These are phyloP conservation scores for Phylloscopus trochilus DNA, from an alignment of 2,113 vertebrate genomes.

Conservation along the genomic window DNA sequence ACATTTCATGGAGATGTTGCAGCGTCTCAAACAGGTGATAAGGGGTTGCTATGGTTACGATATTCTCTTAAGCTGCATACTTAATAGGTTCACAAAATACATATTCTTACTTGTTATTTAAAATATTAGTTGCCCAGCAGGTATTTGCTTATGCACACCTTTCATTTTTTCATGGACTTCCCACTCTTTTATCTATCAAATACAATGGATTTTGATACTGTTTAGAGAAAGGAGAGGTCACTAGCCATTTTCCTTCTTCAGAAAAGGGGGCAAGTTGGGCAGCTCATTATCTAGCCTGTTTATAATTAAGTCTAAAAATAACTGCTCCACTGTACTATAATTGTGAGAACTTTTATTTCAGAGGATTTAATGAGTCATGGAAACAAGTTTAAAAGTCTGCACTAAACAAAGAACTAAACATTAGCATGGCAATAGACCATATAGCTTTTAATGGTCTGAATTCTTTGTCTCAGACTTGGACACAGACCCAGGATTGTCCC, in stretches of 20 bases:
- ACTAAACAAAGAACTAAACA: conserved; percentile 24
- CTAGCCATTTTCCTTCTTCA: background rate
- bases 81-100: conserved; percentile 33
- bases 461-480: conserved; percentile 8
- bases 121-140: conserved; percentile 17
- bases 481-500: background rate
- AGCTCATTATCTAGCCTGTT: conserved; percentile 29
- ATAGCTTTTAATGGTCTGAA: conserved; percentile 35
- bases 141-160: conserved; percentile 11
- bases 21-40: conserved; percentile 54
- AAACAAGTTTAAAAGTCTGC: conserved; percentile 20
- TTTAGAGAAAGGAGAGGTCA: background rate
- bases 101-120: conserved; percentile 12
- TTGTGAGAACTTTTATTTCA: conserved; percentile 17
- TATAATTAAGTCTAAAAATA: conserved; percentile 54
- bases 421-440: conserved; percentile 42
- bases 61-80: conserved; percentile 13
- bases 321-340: conserved; percentile 47
- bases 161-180: conserved; percentile 3
- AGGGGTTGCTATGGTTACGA: conserved; percentile 69
- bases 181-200: conserved; percentile 8
- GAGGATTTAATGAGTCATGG: conserved; percentile 62
- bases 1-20: conserved; percentile 25
- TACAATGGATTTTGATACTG: background rate
- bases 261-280: conserved; percentile 40